Evolutionary conservation across 2,797 vertebrate genomes (phyloP), one percentile per base, ranked within the genome.

Genomic region (Falco peregrinus): DNA sequence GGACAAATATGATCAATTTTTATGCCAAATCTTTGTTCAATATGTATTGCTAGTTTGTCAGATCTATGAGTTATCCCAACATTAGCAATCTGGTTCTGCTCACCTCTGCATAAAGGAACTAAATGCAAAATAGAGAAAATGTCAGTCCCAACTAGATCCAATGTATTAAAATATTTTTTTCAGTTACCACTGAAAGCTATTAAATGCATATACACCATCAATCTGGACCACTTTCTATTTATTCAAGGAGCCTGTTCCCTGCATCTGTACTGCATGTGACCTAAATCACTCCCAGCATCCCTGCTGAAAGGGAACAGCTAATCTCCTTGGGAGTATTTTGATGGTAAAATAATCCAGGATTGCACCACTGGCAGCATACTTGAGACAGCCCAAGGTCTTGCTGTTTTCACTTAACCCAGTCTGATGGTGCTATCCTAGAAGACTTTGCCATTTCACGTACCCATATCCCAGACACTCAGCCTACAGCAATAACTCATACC

Each of bases 251-350:
- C 63, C 61, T 13, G 10, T 56, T 92, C 74, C 43, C 39, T 80
- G 47, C 16, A 41, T 89, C 86, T 90, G 88, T 50, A 76, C 69
- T 47, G 37, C 83, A 70, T 61, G 73, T 93, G 88, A 90, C 67
- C 70, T 43, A 67, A 78, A 82, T 12, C 1, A 1, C 47, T 87
- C 64, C 64, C 89, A 95, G 53, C 84, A 91, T 83, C 87, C 81
- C 84, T 61, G 67, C 71, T 64, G 71, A 56, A 94, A 94, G 75
- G 86, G 95, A 94, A 96, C 93, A 94, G 95, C 87, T 97, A 96
- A 97, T 96, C 95, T 96, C 90, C 84, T 37, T 37, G 60, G 51
- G 67, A 87, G 56, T 76, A 56, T 51, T 94, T 64, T 37, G 81
- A 92, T 50, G 48, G 89, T 83, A 96, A 97, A 96, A 87, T 26